phyloP scores from a whole-genome alignment of 2,113 vertebrate genomes.

The Eretmochelys imbricata region DNA sequence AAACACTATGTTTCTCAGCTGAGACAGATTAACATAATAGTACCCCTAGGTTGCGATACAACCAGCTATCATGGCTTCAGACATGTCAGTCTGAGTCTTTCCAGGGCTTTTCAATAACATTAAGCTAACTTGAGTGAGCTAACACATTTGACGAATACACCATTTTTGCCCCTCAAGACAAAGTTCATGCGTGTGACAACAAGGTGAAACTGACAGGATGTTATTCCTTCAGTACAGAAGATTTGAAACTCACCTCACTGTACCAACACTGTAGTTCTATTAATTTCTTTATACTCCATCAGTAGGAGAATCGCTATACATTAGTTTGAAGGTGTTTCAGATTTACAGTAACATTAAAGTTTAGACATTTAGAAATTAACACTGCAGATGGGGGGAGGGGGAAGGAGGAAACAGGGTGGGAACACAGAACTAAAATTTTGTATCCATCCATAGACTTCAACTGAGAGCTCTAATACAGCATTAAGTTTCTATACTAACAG shows the following conservation, averaged over 20 bases:
- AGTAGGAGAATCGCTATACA: background rate
- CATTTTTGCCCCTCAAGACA: background rate
- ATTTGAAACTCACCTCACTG: background rate
- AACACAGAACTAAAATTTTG: background rate
- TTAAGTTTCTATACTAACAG: conserved; percentile 31
- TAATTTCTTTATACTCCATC: background rate
- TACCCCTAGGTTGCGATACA: background rate
- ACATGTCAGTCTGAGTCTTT: background rate
- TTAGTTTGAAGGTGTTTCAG: background rate
- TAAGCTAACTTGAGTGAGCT: background rate
- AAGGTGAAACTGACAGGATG: background rate
- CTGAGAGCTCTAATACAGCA: conserved; percentile 1
- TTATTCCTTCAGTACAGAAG: background rate
- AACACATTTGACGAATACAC: background rate
- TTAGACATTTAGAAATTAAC: accelerated
- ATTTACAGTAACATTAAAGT: background rate
- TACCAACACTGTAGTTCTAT: background rate
- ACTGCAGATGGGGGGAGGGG: accelerated
- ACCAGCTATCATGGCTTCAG: background rate
- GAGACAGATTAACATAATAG: background rate
- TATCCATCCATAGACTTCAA: background rate
- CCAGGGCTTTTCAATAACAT: background rate
- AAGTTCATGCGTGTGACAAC: too few relatives aligned
- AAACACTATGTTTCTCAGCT: background rate
- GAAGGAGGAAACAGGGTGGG: background rate